Evolutionary conservation across 1,140 invertebrate genomes (phyloP).

Genomic region (Drosophila santomea): DNA sequence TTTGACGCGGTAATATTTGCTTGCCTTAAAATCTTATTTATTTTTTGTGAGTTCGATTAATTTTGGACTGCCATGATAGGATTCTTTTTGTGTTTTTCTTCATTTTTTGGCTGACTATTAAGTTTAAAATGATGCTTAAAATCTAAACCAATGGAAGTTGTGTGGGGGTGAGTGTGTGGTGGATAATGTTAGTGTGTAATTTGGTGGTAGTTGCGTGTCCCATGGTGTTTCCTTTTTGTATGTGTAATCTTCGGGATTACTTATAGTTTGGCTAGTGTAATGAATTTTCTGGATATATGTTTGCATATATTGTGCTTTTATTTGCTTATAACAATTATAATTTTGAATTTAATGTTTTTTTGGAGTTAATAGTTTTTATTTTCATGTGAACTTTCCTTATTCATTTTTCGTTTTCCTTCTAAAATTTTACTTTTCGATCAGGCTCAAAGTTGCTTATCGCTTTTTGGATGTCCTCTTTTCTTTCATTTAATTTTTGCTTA

Average conservation of each 20-base stretch:
- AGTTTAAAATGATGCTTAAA: conserved; percentile 83
- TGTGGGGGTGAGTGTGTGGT: conserved; percentile 39
- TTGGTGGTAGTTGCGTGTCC: conserved; percentile 35
- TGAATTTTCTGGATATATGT: conserved; percentile 72
- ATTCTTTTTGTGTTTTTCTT: conserved; percentile 35
- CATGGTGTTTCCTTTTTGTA: conserved; percentile 6
- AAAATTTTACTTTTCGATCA: conserved; percentile 37
- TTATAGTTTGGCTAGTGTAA: conserved; percentile 40
- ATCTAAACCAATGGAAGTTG: conserved; percentile 81
- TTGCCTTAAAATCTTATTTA: conserved; percentile 69
- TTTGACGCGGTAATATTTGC: conserved; percentile 55
- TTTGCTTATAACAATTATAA: conserved; percentile 81
- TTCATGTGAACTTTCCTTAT: conserved; percentile 35
- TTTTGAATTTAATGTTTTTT: conserved; percentile 71
- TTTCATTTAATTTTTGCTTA: conserved; percentile 60
- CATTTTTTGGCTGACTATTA: conserved; percentile 73
- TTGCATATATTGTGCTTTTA: conserved; percentile 58
- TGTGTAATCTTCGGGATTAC: conserved; percentile 16
- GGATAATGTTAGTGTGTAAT: conserved; percentile 27
- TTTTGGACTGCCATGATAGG: conserved; percentile 70
- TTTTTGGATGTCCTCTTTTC: conserved; percentile 10
- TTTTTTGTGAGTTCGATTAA: conserved; percentile 68
- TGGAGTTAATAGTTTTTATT: conserved; percentile 33
- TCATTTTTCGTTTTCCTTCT: conserved; percentile 14
- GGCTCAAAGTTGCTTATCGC: conserved; percentile 37